Conservation (phyloP, 1,140 invertebrate genomes). For the Eurosta solidaginis region DNA sequence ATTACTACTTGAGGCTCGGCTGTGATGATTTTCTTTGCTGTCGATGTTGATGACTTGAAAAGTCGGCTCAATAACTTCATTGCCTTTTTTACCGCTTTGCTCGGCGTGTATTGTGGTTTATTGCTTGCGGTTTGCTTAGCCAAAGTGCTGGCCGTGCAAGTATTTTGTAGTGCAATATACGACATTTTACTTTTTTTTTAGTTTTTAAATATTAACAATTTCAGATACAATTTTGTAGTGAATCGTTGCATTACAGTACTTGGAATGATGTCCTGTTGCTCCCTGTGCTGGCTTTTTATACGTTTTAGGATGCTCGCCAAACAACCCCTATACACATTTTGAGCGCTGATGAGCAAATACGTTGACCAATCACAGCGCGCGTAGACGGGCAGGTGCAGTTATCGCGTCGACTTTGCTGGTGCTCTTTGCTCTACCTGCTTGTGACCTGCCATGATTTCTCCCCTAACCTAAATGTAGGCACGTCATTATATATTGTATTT, state of each 20-base stretch:
- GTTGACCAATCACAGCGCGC: not conserved
- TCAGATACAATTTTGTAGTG: no score
- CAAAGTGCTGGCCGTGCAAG: not conserved
- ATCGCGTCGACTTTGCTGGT: not conserved
- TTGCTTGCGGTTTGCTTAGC: not conserved
- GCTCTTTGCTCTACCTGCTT: not conserved
- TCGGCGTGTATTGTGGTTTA: conserved; percentile 26
- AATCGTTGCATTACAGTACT: no score
- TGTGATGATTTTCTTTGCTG: not conserved
- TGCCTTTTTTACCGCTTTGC: conserved; percentile 10
- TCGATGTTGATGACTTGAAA: not conserved
- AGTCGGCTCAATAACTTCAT: not conserved
- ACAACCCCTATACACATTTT: not conserved
- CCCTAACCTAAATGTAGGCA: not conserved
- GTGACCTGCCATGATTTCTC: not conserved
- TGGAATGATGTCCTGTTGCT: not conserved
- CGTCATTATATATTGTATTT: not conserved
- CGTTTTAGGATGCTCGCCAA: not conserved
- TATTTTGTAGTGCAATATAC: not conserved
- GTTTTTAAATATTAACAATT: not conserved
- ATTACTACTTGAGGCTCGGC: not conserved
- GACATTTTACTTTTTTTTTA: not conserved
- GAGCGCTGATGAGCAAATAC: not conserved
- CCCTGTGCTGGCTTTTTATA: not conserved
- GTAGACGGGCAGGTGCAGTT: not conserved